Evolutionary conservation across 2,797 vertebrate genomes (phyloP).

Genomic region (Sciurus vulgaris): DNA sequence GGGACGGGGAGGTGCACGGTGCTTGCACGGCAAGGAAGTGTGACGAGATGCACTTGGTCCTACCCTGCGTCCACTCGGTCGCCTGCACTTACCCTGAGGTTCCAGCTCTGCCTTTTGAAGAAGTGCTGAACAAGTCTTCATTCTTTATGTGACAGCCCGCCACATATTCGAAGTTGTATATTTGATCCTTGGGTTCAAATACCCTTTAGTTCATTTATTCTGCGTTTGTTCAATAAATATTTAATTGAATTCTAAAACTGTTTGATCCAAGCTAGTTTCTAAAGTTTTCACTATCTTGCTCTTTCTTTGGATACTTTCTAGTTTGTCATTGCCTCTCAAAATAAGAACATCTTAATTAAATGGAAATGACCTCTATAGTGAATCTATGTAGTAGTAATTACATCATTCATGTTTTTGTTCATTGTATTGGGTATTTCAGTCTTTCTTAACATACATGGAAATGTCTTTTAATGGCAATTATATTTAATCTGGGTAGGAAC

Average conservation of each 20-base stretch:
- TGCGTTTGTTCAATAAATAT: slow-evolving; percentile 78
- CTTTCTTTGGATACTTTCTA: not conserved
- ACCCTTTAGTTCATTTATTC: slow-evolving; percentile 32
- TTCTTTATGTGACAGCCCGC: not conserved
- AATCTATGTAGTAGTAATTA: not conserved
- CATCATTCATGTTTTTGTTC: not conserved
- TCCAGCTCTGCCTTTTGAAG: not conserved
- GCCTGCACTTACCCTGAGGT: not conserved
- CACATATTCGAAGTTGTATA: not conserved
- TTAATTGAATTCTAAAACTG: slow-evolving; percentile 63
- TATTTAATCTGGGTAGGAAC: not conserved
- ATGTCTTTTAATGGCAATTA: not conserved
- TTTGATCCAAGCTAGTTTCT: slow-evolving; percentile 37
- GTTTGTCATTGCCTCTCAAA: not conserved
- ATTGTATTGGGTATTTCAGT: not conserved
- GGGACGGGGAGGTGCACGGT: not conserved
- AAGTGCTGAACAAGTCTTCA: not conserved
- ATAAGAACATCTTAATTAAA: not conserved
- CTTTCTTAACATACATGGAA: not conserved
- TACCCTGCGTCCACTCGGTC: not conserved
- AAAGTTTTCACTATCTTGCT: not conserved
- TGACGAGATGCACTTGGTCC: not conserved
- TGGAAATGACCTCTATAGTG: not conserved
- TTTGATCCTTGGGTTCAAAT: slow-evolving; percentile 5
- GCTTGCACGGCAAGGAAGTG: not conserved